A percentile compares a stretch with the other conserved stretches of the same genome.
These are phyloP conservation scores for Trichonephila inaurata DNA, from an alignment of 1,140 invertebrate genomes.

Conservation along the genomic window DNA sequence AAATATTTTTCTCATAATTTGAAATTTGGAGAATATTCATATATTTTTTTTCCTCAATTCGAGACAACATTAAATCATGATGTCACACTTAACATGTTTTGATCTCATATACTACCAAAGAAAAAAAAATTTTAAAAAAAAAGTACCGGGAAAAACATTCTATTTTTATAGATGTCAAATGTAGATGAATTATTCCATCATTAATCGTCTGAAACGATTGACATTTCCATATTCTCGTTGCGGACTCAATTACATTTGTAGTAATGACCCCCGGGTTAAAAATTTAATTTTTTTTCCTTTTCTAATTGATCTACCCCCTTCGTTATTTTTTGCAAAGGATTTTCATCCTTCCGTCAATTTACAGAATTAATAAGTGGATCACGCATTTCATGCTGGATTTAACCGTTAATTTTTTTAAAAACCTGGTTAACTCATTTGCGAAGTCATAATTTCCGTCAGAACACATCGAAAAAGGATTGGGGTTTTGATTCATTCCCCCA, in stretches of 20 bases:
- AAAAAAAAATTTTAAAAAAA: no score
- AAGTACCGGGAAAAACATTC: no score
- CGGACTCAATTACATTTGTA: neutral
- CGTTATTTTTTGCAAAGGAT: neutral
- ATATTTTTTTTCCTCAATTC: no score
- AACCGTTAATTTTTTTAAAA: slow-evolving; percentile 21
- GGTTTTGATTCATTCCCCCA: slow-evolving; percentile 8
- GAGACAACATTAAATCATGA: no score
- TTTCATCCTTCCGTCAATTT: neutral
- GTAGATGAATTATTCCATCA: neutral
- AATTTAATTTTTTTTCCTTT: neutral
- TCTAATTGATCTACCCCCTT: neutral
- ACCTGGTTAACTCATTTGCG: slow-evolving; percentile 17
- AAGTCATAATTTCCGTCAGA: slow-evolving; percentile 6
- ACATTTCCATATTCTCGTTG: neutral
- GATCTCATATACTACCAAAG: no score
- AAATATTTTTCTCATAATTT: no score
- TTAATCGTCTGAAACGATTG: neutral
- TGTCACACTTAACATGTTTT: no score
- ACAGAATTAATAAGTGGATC: neutral
- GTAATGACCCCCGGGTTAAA: neutral
- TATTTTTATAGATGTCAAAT: no score
- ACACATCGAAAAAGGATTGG: neutral
- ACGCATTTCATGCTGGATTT: neutral
- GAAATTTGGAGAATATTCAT: no score